A percentile compares a stretch with the other conserved stretches of the same genome.
Conservation (phyloP, 2,797 vertebrate genomes). For the Smutsia gigantea region DNA sequence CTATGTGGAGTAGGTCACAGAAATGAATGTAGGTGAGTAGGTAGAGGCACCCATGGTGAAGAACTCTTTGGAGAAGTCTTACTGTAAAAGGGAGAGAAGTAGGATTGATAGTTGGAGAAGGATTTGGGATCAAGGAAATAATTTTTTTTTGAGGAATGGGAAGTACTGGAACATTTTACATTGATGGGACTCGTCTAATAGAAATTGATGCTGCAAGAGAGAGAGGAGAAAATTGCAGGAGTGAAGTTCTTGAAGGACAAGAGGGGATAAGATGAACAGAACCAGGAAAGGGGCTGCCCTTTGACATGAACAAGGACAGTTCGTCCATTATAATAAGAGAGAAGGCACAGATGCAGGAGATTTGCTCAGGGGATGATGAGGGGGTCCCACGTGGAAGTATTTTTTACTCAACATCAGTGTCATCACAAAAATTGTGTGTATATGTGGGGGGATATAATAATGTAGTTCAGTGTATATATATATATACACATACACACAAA, state of each 20-base stretch:
- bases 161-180: not conserved
- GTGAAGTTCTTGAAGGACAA: not conserved
- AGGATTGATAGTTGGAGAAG: not conserved
- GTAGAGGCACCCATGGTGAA: not conserved
- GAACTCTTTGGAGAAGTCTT: not conserved
- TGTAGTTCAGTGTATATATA: not conserved
- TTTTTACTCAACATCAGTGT: not conserved
- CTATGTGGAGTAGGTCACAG: not conserved
- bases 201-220: not conserved
- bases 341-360: not conserved
- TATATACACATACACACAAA: too few species aligned
- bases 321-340: not conserved
- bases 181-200: not conserved
- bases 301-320: not conserved
- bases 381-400: not conserved
- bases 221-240: not conserved
- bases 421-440: not conserved
- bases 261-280: not conserved
- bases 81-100: not conserved
- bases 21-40: not conserved
- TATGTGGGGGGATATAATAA: not conserved
- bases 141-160: not conserved
- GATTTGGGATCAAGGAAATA: not conserved
- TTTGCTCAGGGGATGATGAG: not conserved
- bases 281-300: not conserved